Base-by-base conservation (phyloP, 2,797 vertebrate species). In the Alectoris magna region DNA sequence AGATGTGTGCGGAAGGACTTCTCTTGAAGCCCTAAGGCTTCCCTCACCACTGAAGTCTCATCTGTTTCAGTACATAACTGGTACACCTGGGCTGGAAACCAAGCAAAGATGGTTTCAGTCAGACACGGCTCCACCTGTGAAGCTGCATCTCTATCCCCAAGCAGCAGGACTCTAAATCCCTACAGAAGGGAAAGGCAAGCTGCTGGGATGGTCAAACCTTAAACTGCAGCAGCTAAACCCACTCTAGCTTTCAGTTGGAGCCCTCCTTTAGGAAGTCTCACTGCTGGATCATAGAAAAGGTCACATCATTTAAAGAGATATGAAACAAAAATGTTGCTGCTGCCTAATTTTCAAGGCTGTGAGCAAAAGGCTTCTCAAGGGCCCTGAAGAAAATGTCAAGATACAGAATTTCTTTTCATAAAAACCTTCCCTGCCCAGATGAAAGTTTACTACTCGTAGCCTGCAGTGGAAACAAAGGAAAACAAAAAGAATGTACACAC, bases 311-410 rank as follows among this genome's bases (percentile, higher is more conserved):
- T 94, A 70, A 92, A 91, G 51, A 11, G 10, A 60, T 75, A 73
- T 26, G 59, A 92, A 93, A 70, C 36, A 92, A 93, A 92, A 91
- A 59, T 26, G 6, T 71, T 87, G 58, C 22, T 81, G 24, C n/a
- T 69, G 49, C 70, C 51, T 86, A 78, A 86, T 93, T 76, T 94
- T 83, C 38, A 87, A 91, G 64, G 44, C 74, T 10, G 0, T 11
- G 29, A 71, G 56, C n/a, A 83, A 84, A 88, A 91, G 13, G 8
- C 38, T 79, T 85, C 82, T 93, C 69, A 67, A 1, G 1, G 39
- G 64, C 43, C 66, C 81, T 81, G 67, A 93, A 86, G 79, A 75
- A 94, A 95, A 91, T 82, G 64, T 74, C 66, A 90, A 19, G 27
- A 22, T 81, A 74, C 22, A 39, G 44, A 71, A 67, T 11, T 26